Evolutionary conservation across 1,140 invertebrate genomes (phyloP).

Genomic region (Drosophila punjabiensis): DNA sequence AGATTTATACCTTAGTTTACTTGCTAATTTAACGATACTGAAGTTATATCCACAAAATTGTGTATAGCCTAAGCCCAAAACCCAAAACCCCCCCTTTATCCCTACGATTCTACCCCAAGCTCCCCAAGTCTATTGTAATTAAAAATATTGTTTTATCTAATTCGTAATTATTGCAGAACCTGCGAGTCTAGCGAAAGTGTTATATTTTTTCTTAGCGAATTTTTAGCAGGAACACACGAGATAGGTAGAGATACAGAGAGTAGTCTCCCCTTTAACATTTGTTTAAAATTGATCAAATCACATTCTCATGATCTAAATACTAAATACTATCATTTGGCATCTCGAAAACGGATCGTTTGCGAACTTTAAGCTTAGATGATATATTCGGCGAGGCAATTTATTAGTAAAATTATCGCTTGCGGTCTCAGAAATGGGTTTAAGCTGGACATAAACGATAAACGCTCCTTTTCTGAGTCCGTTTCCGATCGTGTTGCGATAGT

Average conservation of each 20-base stretch:
- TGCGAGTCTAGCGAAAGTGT: conserved; percentile 26
- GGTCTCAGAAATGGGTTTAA: background rate
- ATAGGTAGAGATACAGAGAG: conserved; percentile 2
- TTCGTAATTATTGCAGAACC: conserved; percentile 25
- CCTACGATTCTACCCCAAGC: background rate
- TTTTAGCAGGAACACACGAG: conserved; percentile 23
- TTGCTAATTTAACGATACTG: conserved; percentile 70
- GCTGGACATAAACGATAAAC: background rate
- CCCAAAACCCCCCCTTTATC: background rate
- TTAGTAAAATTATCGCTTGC: background rate
- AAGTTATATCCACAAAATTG: conserved; percentile 37
- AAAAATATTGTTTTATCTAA: conserved; percentile 38
- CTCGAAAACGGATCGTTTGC: background rate
- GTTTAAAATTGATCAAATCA: conserved; percentile 14
- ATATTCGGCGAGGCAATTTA: background rate
- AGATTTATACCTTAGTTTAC: conserved; percentile 71
- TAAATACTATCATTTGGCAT: background rate
- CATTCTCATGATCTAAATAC: conserved; percentile 27
- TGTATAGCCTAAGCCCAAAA: conserved; percentile 30
- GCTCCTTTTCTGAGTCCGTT: background rate
- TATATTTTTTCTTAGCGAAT: conserved; percentile 42
- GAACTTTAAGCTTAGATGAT: background rate
- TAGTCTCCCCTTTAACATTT: too few relatives aligned
- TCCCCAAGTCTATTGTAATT: conserved; percentile 31
- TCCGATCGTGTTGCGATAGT: too few relatives aligned